phyloP scores from a whole-genome alignment of 2,797 vertebrate species.

The Pseudocheirus occidentalis region DNA sequence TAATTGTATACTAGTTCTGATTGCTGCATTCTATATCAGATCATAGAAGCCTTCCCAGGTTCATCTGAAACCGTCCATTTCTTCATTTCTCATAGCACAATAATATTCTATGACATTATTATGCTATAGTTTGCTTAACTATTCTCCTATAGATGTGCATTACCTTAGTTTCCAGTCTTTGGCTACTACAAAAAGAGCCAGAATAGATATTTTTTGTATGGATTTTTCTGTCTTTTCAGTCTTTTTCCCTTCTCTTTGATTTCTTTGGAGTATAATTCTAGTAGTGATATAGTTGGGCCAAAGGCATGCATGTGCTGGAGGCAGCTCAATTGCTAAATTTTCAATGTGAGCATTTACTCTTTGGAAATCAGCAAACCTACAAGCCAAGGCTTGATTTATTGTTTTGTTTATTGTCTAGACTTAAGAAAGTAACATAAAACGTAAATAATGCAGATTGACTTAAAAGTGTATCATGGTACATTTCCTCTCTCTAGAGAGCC shows the following conservation, averaged over 20 bases:
- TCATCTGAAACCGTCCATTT: not conserved
- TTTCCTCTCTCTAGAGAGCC: not conserved
- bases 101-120: not conserved
- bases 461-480: not conserved
- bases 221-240: too few relatives aligned
- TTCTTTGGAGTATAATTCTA: not conserved
- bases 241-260: not conserved
- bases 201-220: not conserved
- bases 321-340: not conserved
- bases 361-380: not conserved
- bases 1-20: not conserved
- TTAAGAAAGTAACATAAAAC: not conserved
- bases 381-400: not conserved
- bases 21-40: not conserved
- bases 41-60: not conserved
- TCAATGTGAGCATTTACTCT: not conserved
- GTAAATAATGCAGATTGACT: not conserved
- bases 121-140: not conserved
- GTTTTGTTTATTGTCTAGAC: not conserved
- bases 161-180: not conserved
- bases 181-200: not conserved
- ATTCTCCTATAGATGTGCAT: not conserved
- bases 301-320: too few relatives aligned
- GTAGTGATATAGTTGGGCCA: too few relatives aligned
- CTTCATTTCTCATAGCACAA: not conserved